These are phyloP conservation scores for Leptinotarsa peninsularis DNA, from an alignment of 2,888 invertebrate species.

Conservation along the genomic window DNA sequence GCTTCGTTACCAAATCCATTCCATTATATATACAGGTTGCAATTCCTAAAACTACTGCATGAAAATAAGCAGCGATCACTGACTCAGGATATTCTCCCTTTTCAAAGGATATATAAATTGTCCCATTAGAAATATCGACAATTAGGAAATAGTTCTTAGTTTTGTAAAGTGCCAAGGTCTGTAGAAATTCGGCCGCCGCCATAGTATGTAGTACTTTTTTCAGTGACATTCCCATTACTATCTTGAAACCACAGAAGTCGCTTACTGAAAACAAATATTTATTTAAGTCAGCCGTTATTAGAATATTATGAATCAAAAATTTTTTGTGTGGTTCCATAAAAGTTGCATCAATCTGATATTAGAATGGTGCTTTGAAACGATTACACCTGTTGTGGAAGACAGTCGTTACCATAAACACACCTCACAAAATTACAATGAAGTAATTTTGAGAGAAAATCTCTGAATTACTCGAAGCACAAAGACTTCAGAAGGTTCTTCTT, in stretches of 20 bases:
- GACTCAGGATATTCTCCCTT: constrained; percentile 68
- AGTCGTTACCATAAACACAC: too few relatives aligned
- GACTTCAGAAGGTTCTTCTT: too few relatives aligned
- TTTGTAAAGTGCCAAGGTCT: constrained; percentile 66
- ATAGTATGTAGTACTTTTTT: constrained; percentile 51
- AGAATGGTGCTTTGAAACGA: too few relatives aligned
- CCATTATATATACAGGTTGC: constrained; percentile 62
- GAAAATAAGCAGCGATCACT: constrained; percentile 77
- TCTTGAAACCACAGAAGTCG: constrained; percentile 73
- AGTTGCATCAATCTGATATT: too few relatives aligned
- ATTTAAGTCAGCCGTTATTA: background rate
- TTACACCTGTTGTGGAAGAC: too few relatives aligned
- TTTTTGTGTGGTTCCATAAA: too few relatives aligned
- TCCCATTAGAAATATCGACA: constrained; percentile 65
- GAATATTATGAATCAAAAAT: background rate
- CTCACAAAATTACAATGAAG: too few relatives aligned
- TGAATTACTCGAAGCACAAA: too few relatives aligned
- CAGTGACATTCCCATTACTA: constrained; percentile 72
- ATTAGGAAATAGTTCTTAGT: constrained; percentile 70
- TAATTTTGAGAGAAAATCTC: too few relatives aligned
- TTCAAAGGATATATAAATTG: constrained; percentile 71
- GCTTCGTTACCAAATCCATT: constrained; percentile 54
- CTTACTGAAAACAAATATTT: constrained; percentile 67
- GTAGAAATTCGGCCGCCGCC: constrained; percentile 61
- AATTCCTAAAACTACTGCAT: constrained; percentile 72